A percentile compares a stretch with the other conserved stretches of the same genome.
Evolutionary conservation across 2,888 invertebrate species (phyloP).

Genomic region (Luffia ferchaultella): DNA sequence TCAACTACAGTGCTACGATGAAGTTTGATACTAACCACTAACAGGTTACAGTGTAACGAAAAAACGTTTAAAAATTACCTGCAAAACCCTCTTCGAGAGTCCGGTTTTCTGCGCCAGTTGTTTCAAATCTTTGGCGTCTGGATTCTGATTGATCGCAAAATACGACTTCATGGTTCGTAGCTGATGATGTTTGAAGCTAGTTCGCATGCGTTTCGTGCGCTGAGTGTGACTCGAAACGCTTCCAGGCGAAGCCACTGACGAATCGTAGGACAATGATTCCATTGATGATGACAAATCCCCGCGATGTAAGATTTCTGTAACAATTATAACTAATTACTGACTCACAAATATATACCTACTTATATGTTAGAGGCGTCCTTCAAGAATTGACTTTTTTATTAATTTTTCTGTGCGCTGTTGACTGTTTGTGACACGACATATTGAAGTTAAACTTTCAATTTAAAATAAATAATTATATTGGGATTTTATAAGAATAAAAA

Average conservation of each 20-base stretch:
- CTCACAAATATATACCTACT: no score
- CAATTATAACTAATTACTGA: neutral
- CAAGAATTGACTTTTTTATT: no score
- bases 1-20: no score
- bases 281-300: slow-evolving; percentile 79
- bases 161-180: slow-evolving; percentile 99
- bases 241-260: slow-evolving; percentile 75
- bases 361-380: no score
- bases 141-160: slow-evolving; percentile 98
- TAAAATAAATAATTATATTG: no score
- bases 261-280: slow-evolving; percentile 80
- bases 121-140: slow-evolving; percentile 98
- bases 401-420: no score
- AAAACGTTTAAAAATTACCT: no score
- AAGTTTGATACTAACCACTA: no score
- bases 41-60: no score
- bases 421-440: no score
- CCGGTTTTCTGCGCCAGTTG: slow-evolving; percentile 98
- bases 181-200: slow-evolving; percentile 99
- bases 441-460: no score
- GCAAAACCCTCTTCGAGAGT: slow-evolving; percentile 95
- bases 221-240: slow-evolving; percentile 67
- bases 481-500: no score
- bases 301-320: slow-evolving; percentile 76
- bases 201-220: slow-evolving; percentile 95